Percentiles rank a stretch among this genome's conserved stretches.
Evolutionary conservation across 2,888 invertebrate genomes (phyloP).

Genomic region (Plagodis pulveraria): DNA sequence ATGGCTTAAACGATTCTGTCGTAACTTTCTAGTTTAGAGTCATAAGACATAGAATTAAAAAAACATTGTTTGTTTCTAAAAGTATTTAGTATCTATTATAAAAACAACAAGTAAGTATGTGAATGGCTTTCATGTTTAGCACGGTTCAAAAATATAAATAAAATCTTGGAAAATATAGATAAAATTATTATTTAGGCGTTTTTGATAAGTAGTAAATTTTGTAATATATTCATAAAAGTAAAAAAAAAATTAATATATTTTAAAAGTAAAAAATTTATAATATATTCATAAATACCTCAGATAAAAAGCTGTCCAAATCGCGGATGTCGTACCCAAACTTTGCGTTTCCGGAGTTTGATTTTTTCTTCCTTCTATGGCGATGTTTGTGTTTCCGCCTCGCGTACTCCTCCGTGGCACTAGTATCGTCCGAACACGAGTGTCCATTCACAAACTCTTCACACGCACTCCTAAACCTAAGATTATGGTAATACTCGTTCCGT

Average conservation of each 20-base stretch:
- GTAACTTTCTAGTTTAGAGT: background rate
- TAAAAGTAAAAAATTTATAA: too few species aligned
- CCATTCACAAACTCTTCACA: conserved; percentile 72
- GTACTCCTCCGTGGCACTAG: conserved; percentile 73
- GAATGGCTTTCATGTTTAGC: too few species aligned
- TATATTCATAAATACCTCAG: conserved; percentile 82
- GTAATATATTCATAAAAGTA: too few species aligned
- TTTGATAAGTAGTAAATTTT: too few species aligned
- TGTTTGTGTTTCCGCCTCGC: conserved; percentile 76
- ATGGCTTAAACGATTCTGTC: background rate
- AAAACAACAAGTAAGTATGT: too few species aligned
- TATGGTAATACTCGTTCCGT: conserved; percentile 78
- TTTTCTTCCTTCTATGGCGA: conserved; percentile 75
- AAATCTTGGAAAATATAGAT: too few species aligned
- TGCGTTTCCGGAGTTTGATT: conserved; percentile 19
- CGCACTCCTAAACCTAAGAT: conserved; percentile 72
- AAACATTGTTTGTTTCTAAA: too few species aligned
- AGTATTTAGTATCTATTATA: too few species aligned
- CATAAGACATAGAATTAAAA: too few species aligned
- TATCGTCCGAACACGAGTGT: conserved; percentile 66
- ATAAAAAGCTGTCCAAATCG: conserved; percentile 91
- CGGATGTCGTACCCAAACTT: conserved; percentile 91
- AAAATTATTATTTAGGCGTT: too few species aligned
- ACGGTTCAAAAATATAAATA: background rate
- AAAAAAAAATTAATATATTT: too few species aligned